These are phyloP conservation scores for Chiloscyllium plagiosum DNA, from an alignment of 2,113 vertebrate species.

Conservation along the genomic window DNA sequence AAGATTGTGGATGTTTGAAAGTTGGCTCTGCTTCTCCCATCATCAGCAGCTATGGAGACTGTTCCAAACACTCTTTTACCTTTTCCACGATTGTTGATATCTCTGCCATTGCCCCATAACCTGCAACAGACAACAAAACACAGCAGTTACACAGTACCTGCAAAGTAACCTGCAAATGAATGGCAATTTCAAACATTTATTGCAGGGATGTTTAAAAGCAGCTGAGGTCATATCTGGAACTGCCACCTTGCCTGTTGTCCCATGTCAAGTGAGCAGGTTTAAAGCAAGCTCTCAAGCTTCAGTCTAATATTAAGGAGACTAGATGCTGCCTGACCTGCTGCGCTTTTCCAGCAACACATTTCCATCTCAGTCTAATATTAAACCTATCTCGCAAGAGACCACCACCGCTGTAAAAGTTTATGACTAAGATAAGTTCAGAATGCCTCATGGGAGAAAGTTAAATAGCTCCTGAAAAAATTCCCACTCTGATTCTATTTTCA, in stretches of 20 bases:
- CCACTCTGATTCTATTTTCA: not conserved
- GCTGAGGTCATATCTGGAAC: not conserved
- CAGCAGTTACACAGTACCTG: not conserved
- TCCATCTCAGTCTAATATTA: not conserved
- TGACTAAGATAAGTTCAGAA: not conserved
- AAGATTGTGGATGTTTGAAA: not conserved
- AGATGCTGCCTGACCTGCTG: too few species aligned
- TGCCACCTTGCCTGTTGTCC: not conserved
- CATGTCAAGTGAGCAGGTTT: not conserved
- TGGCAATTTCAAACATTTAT: not conserved
- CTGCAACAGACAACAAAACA: conserved; percentile 51
- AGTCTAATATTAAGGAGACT: not conserved
- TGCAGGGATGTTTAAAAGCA: not conserved
- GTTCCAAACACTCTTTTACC: conserved; percentile 55
- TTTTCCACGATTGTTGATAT: conserved; percentile 69
- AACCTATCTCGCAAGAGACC: not conserved
- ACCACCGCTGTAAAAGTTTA: not conserved
- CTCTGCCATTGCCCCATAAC: conserved; percentile 90
- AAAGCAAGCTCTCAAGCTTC: not conserved
- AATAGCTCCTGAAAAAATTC: not conserved
- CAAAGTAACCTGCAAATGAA: not conserved
- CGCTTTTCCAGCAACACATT: too few species aligned
- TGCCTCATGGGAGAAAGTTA: not conserved
- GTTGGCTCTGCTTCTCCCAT: not conserved
- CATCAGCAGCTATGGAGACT: conserved; percentile 31